phyloP scores from a whole-genome alignment of 2,113 vertebrate species.

The Spea bombifrons region DNA sequence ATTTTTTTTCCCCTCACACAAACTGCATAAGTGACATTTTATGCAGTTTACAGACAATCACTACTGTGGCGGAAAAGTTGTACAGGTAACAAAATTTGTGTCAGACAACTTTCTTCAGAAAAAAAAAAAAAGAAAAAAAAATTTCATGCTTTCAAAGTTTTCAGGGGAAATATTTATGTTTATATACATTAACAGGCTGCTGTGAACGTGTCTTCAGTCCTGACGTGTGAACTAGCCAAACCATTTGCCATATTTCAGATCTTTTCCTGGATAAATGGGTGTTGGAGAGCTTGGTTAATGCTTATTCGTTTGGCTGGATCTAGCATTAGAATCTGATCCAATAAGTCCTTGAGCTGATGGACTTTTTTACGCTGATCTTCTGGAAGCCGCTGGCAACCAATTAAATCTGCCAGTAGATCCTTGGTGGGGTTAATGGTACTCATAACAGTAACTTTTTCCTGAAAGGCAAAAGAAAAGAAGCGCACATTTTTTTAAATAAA shows the following conservation, averaged over 20 bases:
- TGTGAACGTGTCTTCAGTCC: constrained; percentile 79
- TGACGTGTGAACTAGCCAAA: constrained; percentile 78
- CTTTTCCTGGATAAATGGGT: constrained; percentile 98
- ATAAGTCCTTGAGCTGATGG: constrained; percentile 96
- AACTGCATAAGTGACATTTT: constrained; percentile 75
- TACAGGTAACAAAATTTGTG: constrained; percentile 73
- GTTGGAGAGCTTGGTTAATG: constrained; percentile 99
- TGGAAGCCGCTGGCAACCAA: constrained; percentile 92
- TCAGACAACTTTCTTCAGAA: constrained; percentile 68
- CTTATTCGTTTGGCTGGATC: constrained; percentile 97
- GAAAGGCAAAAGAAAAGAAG: constrained; percentile 39
- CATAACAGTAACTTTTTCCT: constrained; percentile 99
- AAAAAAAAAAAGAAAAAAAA: constrained; percentile 75
- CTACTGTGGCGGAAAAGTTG: constrained; percentile 75
- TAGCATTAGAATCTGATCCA: constrained; percentile 96
- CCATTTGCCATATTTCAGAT: constrained; percentile 77
- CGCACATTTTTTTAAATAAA: not conserved
- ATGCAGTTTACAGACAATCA: constrained; percentile 77
- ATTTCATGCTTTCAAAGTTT: constrained; percentile 78
- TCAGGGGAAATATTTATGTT: constrained; percentile 81
- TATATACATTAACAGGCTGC: constrained; percentile 82
- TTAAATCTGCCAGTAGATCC: constrained; percentile 94
- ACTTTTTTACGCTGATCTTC: constrained; percentile 99
- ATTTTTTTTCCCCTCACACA: constrained; percentile 56
- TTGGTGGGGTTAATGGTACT: constrained; percentile 99